A percentile compares a stretch with the other conserved stretches of the same genome.
phyloP scores from a whole-genome alignment of 2,888 invertebrate species.

The Esperia sulphurella region DNA sequence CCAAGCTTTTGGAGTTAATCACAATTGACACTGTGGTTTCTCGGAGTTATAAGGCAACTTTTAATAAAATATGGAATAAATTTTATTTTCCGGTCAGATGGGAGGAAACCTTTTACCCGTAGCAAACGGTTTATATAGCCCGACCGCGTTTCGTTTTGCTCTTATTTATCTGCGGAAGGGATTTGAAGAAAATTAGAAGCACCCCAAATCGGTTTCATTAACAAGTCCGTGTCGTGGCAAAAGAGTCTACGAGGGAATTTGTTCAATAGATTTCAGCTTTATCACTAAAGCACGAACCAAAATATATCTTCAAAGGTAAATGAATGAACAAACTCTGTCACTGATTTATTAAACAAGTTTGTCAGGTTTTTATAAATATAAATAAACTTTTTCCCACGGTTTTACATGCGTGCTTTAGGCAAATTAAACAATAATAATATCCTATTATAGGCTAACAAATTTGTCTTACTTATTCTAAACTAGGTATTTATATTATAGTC shows the following conservation, averaged over 20 bases:
- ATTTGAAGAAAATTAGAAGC: constrained; percentile 49
- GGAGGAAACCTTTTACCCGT: not conserved
- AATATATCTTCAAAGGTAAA: constrained; percentile 7
- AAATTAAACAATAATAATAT: no score
- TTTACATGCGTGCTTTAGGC: no score
- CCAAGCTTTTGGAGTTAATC: no score
- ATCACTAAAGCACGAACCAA: constrained; percentile 2
- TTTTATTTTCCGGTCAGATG: not conserved
- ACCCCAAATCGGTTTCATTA: constrained; percentile 33
- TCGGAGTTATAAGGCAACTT: no score
- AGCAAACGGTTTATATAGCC: constrained; percentile 2
- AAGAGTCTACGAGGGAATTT: constrained; percentile 20
- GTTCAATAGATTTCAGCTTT: constrained; percentile 6
- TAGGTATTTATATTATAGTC: no score
- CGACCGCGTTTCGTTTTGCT: constrained; percentile 37
- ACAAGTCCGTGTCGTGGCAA: constrained; percentile 3
- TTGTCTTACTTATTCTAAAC: no score
- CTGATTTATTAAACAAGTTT: not conserved
- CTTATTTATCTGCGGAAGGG: constrained; percentile 40
- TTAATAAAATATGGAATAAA: not conserved
- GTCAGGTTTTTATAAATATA: constrained; percentile 13
- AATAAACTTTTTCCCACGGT: no score
- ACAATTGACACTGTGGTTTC: no score
- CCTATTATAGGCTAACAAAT: no score
- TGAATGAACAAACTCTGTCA: not conserved